A percentile compares a stretch with the other conserved stretches of the same genome.
Evolutionary conservation across 2,113 vertebrate genomes (phyloP).

Genomic region (Heterotilapia buettikoferi): DNA sequence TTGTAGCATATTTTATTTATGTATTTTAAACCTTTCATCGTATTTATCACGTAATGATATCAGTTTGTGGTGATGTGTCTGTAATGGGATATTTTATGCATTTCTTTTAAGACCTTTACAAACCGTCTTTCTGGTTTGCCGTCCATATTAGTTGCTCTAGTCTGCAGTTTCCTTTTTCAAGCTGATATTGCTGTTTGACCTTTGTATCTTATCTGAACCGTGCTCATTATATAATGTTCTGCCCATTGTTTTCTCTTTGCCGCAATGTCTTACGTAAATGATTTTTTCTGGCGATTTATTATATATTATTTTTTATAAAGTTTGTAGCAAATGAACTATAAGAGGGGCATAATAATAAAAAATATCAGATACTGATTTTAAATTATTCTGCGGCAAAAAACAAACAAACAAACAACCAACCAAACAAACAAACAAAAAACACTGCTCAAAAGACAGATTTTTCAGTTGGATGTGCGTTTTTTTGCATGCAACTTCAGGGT

Average conservation of each 20-base stretch:
- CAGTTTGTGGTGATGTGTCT: not conserved
- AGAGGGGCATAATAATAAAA: not conserved
- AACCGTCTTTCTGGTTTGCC: not conserved
- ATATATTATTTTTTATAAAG: not conserved
- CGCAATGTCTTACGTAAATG: not conserved
- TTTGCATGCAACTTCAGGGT: not conserved
- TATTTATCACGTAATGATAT: not conserved
- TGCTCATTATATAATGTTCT: not conserved
- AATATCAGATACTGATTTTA: not conserved
- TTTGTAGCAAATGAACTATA: not conserved
- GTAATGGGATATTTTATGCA: not conserved
- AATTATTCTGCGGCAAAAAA: not conserved
- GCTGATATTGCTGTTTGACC: not conserved
- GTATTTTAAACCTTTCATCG: not conserved
- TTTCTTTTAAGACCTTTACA: not conserved
- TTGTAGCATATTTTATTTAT: not conserved
- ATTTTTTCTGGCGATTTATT: not conserved
- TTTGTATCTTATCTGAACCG: not conserved
- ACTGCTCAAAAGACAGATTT: not conserved
- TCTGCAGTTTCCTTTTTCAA: not conserved
- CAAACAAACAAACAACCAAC: not conserved
- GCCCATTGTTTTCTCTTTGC: not conserved
- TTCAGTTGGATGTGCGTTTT: not conserved
- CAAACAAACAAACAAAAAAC: not conserved
- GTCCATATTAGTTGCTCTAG: not conserved